Conservation (phyloP, 64 coral and sea anemone genomes). For the Cladopsammia gracilis region DNA sequence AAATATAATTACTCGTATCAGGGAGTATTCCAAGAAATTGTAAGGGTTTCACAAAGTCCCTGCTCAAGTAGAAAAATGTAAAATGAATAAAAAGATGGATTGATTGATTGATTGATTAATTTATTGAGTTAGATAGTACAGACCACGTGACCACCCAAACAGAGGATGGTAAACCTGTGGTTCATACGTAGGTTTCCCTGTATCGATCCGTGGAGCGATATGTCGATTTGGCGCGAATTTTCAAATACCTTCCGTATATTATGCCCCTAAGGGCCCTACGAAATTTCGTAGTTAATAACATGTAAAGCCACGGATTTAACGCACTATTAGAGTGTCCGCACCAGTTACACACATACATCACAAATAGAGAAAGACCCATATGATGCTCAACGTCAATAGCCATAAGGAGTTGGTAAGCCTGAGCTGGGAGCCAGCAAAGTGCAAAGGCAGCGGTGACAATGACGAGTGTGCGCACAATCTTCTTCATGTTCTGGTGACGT, state of each 20-base stretch:
- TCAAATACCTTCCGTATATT: background rate
- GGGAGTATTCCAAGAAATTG: too few relatives aligned
- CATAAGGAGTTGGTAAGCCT: constrained; percentile 48
- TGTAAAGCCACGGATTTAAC: constrained; percentile 29
- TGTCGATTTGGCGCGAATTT: background rate
- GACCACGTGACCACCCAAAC: too few relatives aligned
- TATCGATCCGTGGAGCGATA: too few relatives aligned
- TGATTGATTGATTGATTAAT: too few relatives aligned
- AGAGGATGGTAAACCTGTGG: too few relatives aligned
- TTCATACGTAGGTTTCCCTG: too few relatives aligned
- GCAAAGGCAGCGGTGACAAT: constrained; percentile 45
- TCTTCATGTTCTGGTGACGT: background rate
- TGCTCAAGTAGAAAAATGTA: too few relatives aligned
- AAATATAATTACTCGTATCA: too few relatives aligned
- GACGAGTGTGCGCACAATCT: constrained; percentile 7
- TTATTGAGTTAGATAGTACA: too few relatives aligned
- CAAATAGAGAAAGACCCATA: background rate
- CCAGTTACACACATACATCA: constrained; percentile 29
- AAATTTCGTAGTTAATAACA: constrained; percentile 32
- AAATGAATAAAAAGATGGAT: too few relatives aligned
- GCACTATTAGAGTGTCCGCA: constrained; percentile 45
- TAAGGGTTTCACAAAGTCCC: too few relatives aligned
- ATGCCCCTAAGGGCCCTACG: background rate
- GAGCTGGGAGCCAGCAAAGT: constrained; percentile 43
- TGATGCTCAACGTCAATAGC: background rate